Evolutionary conservation across 2,797 vertebrate genomes (phyloP).

Genomic region (Tapirus indicus): DNA sequence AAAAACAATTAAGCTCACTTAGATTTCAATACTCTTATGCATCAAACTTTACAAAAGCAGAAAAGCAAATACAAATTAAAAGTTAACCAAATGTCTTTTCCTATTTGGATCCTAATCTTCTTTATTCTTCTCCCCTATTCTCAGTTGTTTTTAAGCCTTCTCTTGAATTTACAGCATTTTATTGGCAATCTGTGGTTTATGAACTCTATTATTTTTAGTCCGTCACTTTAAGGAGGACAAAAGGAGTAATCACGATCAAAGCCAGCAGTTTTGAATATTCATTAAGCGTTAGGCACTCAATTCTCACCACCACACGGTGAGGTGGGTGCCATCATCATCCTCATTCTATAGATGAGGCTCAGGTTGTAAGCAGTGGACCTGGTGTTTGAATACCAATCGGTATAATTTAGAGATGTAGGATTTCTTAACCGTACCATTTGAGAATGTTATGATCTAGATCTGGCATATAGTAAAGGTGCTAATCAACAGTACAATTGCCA

Average conservation of each 20-base stretch:
- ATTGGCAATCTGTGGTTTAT: not conserved
- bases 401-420: not conserved
- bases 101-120: not conserved
- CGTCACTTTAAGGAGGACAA: not conserved
- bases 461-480: not conserved
- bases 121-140: not conserved
- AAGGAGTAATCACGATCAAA: not conserved
- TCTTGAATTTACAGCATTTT: not conserved
- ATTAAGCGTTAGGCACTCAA: not conserved
- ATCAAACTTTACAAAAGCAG: constrained; percentile 14
- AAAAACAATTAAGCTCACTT: not conserved
- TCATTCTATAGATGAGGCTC: not conserved
- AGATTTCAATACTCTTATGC: not conserved
- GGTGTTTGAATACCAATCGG: not conserved
- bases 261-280: not conserved
- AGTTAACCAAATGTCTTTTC: not conserved
- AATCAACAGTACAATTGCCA: constrained; percentile 19
- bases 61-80: constrained; percentile 2
- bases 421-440: not conserved
- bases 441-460: not conserved
- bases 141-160: not conserved
- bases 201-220: not conserved
- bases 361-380: not conserved
- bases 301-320: not conserved
- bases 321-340: not conserved